phyloP scores from a whole-genome alignment of 2,888 invertebrate genomes.

The Heliconius ismenius region DNA sequence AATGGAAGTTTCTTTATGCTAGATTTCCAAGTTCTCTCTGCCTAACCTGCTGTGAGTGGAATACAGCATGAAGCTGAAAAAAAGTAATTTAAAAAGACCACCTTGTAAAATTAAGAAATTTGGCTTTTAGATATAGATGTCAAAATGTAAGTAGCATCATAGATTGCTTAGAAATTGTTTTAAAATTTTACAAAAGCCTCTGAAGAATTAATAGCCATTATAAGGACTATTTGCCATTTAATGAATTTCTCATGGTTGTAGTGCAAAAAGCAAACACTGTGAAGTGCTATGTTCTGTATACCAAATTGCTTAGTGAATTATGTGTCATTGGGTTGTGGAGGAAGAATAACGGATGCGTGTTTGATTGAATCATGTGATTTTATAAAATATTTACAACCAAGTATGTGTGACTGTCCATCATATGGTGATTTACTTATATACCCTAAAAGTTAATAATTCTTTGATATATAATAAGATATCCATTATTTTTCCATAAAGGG shows the following conservation, averaged over 20 bases:
- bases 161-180: background rate
- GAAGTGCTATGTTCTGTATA: slow-evolving; percentile 32
- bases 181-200: background rate
- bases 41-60: no score
- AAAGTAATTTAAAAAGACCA: no score
- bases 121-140: background rate
- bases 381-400: background rate
- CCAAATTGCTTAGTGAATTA: slow-evolving; percentile 48
- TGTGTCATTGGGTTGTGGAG: slow-evolving; percentile 48
- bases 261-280: background rate
- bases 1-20: no score
- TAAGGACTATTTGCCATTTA: background rate
- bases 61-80: no score
- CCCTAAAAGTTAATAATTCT: background rate
- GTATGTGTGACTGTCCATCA: background rate
- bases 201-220: no score
- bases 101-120: background rate
- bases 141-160: background rate
- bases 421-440: background rate
- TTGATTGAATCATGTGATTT: slow-evolving; percentile 22
- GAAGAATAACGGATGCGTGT: slow-evolving; percentile 42
- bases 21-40: no score
- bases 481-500: no score
- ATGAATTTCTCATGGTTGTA: background rate
- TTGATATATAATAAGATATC: background rate